Conservation (phyloP, 2,888 invertebrate genomes). For the Epinotia brunnichana region DNA sequence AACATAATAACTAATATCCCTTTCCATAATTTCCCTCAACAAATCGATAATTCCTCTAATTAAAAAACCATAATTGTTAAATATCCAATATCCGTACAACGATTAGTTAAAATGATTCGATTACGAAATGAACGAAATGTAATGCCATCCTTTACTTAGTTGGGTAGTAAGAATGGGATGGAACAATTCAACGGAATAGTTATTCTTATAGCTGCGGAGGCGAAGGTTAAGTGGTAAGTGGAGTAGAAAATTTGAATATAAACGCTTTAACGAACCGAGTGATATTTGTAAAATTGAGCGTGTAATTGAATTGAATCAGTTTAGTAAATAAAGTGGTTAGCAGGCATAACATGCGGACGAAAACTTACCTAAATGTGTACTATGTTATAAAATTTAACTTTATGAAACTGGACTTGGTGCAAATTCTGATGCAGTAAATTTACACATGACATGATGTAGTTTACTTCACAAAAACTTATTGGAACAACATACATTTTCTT, state of each 20-base stretch:
- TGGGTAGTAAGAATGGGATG: constrained; percentile 7
- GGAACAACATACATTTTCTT: not conserved
- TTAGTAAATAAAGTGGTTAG: constrained; percentile 11
- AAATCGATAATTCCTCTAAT: constrained; percentile 35
- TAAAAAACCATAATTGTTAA: constrained; percentile 13
- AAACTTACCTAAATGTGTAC: not conserved
- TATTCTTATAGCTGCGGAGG: constrained; percentile 12
- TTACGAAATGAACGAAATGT: constrained; percentile 6
- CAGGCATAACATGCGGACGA: not conserved
- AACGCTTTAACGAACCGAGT: constrained; percentile 47
- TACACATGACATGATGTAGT: too few relatives aligned
- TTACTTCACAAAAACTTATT: not conserved
- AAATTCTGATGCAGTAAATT: not conserved
- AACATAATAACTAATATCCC: constrained; percentile 7
- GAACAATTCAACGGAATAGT: constrained; percentile 1
- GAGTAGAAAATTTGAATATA: constrained; percentile 41
- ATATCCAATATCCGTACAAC: constrained; percentile 21
- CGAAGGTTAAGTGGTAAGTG: constrained; percentile 24
- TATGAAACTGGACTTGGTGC: not conserved
- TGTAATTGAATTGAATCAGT: constrained; percentile 46
- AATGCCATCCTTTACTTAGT: constrained; percentile 19
- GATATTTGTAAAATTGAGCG: constrained; percentile 51
- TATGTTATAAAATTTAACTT: constrained; percentile 10
- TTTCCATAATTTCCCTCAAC: constrained; percentile 30
- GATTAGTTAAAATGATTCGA: not conserved